These are phyloP conservation scores for Neodiprion pinetum DNA, from an alignment of 1,140 invertebrate genomes.

Conservation along the genomic window DNA sequence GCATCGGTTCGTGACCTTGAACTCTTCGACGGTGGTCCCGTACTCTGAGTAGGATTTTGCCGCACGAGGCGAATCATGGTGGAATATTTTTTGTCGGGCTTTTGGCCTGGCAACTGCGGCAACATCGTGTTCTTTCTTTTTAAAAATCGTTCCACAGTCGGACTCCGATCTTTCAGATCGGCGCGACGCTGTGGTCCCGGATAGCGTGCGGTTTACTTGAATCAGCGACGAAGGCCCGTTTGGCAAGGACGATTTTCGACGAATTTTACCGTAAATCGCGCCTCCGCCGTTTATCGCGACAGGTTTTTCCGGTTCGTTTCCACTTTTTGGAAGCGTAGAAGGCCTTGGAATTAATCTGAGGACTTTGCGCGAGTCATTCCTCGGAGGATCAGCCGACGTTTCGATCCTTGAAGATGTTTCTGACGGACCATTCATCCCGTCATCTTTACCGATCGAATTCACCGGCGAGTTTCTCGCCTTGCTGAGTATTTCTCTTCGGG, in stretches of 20 bases:
- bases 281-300: conserved; percentile 27
- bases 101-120: neutral
- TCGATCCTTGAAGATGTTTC: conserved; percentile 35
- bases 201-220: neutral
- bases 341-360: conserved; percentile 40
- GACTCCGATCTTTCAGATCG: conserved; percentile 20
- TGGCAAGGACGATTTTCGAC: conserved; percentile 49
- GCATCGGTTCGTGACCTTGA: conserved; percentile 30
- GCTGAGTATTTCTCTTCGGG: conserved; percentile 2
- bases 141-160: conserved; percentile 16
- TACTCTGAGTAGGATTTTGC: no score
- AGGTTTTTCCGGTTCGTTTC: conserved; percentile 27
- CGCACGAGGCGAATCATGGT: neutral
- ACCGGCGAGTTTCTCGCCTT: neutral
- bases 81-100: neutral
- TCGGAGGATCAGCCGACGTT: conserved; percentile 30
- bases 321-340: conserved; percentile 53
- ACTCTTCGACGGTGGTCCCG: neutral
- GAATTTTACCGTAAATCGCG: conserved; percentile 54
- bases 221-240: neutral
- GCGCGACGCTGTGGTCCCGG: conserved; percentile 10
- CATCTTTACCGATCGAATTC: conserved; percentile 24
- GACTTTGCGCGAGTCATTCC: conserved; percentile 27
- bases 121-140: conserved; percentile 15
- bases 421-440: conserved; percentile 32